Conservation (phyloP, 2,113 vertebrate genomes). For the Tympanuchus pallidicinctus region DNA sequence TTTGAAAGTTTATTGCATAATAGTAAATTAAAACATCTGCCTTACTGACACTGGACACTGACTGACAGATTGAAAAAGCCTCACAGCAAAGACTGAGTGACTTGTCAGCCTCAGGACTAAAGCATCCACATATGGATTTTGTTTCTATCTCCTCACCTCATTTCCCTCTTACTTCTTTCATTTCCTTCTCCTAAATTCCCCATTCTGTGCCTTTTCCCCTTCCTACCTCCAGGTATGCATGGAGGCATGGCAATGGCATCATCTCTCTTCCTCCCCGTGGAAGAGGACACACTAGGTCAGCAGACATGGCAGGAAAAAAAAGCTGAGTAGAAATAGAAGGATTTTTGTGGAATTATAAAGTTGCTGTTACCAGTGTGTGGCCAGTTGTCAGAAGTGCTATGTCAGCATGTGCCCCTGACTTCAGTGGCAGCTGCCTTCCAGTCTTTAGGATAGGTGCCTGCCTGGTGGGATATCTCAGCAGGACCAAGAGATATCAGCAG, state of each 20-base stretch:
- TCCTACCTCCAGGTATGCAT: not conserved
- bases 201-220: not conserved
- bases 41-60: not conserved
- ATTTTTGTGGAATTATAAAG: not conserved
- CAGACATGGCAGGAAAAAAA: not conserved
- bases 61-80: not conserved
- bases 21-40: not conserved
- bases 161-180: not conserved
- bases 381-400: not conserved
- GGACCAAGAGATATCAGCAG: not conserved
- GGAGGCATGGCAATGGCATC: not conserved
- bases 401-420: not conserved
- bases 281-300: slow-evolving; percentile 35
- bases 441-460: not conserved
- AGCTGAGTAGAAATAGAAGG: not conserved
- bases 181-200: not conserved
- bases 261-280: not conserved
- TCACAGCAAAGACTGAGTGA: not conserved
- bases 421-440: not conserved
- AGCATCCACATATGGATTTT: not conserved
- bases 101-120: not conserved
- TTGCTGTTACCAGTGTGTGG: not conserved
- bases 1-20: not conserved
- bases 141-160: not conserved
- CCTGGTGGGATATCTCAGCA: not conserved